Base-by-base conservation (phyloP, 2,888 invertebrate genomes). In the Eueremaeus valkanovi region DNA sequence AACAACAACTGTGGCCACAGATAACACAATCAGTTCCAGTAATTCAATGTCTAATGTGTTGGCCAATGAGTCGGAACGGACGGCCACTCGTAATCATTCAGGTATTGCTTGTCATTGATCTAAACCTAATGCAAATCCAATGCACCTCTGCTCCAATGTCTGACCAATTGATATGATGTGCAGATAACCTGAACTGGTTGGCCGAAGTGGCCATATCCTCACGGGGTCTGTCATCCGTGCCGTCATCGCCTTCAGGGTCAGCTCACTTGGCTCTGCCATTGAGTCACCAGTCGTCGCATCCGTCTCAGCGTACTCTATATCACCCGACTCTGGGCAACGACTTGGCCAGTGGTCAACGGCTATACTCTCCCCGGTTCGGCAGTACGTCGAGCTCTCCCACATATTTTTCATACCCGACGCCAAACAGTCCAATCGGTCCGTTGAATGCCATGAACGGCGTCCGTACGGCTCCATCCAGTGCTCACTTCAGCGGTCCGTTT, bases 121-220 rank as follows among this genome's bases (percentile, higher is more conserved):
- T 55, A 6, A 6, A 18, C 13, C 3, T 27, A 1, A 61, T n/a
- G 13, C 27, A 8, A 58, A 21, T 27, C 58, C 45, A 45, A 45
- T 45, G 11, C 3, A 40, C 18, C 16, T 18, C 9, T 45, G 8
- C 8, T 24, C 27, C 5, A 58, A 31, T 18, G 31, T 27, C 29
- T 29, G 18, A 21, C 24, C 13, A 6, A n/a, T n/a, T n/a, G n/a
- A n/a, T n/a, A 9, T 66, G 36, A 40, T 74, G 49, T 40, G 21
- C 72, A 68, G 78, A 78, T 24, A 75, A 78, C 27, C 72, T 78
- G 18, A 74, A 74, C 68, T 78, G 78, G 78, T 73, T 78, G n/a
- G 73, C 78, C 24, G 76, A 78, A 13, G 76, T 78, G 36, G 76
- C 77, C 45, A 70, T 42, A 1, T 70, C 70, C 1, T 40, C 70